phyloP scores from a whole-genome alignment of 2,113 vertebrate species.

The Lipotes vexillifer region DNA sequence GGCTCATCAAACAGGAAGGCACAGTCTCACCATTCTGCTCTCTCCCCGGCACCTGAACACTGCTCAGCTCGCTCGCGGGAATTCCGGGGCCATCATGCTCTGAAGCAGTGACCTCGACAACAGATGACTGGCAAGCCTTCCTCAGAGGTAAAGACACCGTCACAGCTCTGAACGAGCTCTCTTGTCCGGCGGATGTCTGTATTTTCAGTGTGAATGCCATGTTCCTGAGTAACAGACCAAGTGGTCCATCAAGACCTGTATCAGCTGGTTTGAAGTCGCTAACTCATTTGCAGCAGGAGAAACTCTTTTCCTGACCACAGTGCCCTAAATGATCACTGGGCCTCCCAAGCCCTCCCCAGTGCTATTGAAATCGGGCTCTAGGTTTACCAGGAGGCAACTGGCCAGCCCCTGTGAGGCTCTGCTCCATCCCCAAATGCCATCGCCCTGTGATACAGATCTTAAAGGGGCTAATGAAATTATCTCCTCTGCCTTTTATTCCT shows the following conservation, averaged over 20 bases:
- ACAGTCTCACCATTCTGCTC: background rate
- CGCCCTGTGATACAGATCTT: slow-evolving; percentile 43
- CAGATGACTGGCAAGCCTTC: background rate
- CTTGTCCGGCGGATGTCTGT: background rate
- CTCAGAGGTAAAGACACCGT: background rate
- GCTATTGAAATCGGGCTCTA: background rate
- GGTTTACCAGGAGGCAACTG: background rate
- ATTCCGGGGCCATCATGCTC: background rate
- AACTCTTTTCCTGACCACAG: background rate
- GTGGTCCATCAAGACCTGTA: fast-evolving
- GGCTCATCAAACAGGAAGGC: background rate
- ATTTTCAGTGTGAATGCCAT: background rate
- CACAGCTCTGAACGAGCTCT: fast-evolving
- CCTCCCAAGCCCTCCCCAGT: background rate
- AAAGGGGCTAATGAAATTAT: slow-evolving; percentile 50
- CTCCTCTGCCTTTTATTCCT: slow-evolving; percentile 61
- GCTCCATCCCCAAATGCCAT: background rate
- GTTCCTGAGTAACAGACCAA: background rate
- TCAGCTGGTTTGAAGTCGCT: background rate
- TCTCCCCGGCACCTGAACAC: background rate
- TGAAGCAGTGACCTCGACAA: background rate
- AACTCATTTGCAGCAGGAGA: background rate
- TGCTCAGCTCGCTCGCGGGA: background rate
- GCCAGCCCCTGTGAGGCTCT: background rate
- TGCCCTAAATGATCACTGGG: background rate